Percentiles rank a stretch among this genome's conserved stretches.
These are phyloP conservation scores for Lasioglossum leucozonium DNA, from an alignment of 2,888 invertebrate genomes.

Conservation along the genomic window DNA sequence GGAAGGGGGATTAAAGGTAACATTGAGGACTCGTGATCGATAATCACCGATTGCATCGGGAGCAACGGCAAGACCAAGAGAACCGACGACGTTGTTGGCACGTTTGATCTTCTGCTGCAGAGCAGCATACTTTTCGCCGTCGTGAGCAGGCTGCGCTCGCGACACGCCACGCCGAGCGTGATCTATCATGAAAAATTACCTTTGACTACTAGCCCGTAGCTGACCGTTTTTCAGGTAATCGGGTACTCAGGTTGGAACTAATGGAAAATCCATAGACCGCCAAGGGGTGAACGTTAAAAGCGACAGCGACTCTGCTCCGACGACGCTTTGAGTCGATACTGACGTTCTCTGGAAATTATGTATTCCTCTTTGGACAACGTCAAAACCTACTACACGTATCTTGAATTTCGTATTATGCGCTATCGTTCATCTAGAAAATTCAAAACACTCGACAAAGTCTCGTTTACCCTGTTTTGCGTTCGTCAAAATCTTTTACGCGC, in stretches of 20 bases:
- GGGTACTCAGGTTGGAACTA: constrained; percentile 75
- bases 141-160: constrained; percentile 74
- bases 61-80: constrained; percentile 56
- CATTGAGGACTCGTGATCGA: constrained; percentile 49
- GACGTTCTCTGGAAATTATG: constrained; percentile 39
- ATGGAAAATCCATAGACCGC: constrained; percentile 79
- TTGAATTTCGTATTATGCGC: neutral
- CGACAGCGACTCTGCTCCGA: constrained; percentile 69
- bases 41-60: constrained; percentile 57
- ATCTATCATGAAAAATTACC: constrained; percentile 85
- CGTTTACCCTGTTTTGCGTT: neutral
- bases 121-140: constrained; percentile 80
- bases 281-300: constrained; percentile 79
- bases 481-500: neutral
- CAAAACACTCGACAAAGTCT: neutral
- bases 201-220: constrained; percentile 80
- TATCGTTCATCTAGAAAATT: neutral
- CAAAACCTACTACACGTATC: neutral
- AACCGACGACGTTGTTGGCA: constrained; percentile 74
- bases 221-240: constrained; percentile 76
- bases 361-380: neutral
- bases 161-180: constrained; percentile 81
- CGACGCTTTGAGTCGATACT: constrained; percentile 44
- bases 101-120: constrained; percentile 82
- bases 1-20: constrained; percentile 54